Conservation (phyloP, 2,888 invertebrate species). For the Drosophila phalerata region DNA sequence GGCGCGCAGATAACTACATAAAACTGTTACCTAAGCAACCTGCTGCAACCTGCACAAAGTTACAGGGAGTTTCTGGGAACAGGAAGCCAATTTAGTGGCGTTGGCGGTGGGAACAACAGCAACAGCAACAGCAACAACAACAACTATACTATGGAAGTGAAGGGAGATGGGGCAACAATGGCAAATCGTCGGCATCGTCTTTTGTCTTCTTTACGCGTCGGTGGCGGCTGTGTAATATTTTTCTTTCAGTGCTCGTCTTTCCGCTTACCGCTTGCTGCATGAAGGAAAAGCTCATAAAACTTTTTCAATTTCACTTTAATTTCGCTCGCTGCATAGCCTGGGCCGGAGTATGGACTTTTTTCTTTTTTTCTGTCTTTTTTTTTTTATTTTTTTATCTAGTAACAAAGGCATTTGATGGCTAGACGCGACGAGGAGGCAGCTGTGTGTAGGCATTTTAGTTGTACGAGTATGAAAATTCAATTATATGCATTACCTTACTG, state of each 20-base stretch:
- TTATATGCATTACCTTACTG: slow-evolving; percentile 75
- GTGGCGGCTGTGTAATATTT: slow-evolving; percentile 78
- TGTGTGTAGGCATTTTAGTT: slow-evolving; percentile 74
- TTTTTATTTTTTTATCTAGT: slow-evolving; percentile 55
- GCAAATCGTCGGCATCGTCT: slow-evolving; percentile 59
- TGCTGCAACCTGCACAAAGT: slow-evolving; percentile 79
- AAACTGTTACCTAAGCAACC: slow-evolving; percentile 80
- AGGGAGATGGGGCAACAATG: slow-evolving; percentile 30
- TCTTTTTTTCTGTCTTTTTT: background rate
- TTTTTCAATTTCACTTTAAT: slow-evolving; percentile 84
- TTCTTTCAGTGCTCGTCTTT: slow-evolving; percentile 66
- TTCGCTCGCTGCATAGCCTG: slow-evolving; percentile 52
- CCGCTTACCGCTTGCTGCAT: slow-evolving; percentile 47
- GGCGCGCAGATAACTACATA: slow-evolving; percentile 68
- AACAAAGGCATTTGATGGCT: slow-evolving; percentile 68
- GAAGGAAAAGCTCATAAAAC: slow-evolving; percentile 82
- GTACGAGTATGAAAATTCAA: slow-evolving; percentile 73
- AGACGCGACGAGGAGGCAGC: slow-evolving; percentile 7
- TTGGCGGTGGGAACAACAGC: slow-evolving; percentile 19
- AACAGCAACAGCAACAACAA: slow-evolving; percentile 20
- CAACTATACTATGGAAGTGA: slow-evolving; percentile 22
- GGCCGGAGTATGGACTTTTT: slow-evolving; percentile 20
- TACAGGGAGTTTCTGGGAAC: slow-evolving; percentile 38
- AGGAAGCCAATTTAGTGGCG: slow-evolving; percentile 75
- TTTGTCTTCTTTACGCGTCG: slow-evolving; percentile 77